These are phyloP conservation scores for Thecocarcelia acutangulata DNA, from an alignment of 2,888 invertebrate genomes.

Conservation along the genomic window DNA sequence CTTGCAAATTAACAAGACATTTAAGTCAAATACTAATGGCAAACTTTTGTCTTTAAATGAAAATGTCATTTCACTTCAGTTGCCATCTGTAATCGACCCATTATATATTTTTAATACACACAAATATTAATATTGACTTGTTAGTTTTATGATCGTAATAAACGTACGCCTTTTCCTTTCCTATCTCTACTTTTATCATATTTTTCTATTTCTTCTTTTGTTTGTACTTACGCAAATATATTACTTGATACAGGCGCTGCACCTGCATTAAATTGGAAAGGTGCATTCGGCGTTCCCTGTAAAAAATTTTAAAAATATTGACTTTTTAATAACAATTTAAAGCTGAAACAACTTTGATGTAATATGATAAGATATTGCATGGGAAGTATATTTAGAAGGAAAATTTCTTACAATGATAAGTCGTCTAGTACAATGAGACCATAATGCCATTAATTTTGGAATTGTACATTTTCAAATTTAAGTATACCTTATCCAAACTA, in stretches of 20 bases:
- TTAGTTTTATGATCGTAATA: constrained; percentile 51
- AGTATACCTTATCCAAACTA: no score
- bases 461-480: no score
- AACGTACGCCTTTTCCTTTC: constrained; percentile 63
- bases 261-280: constrained; percentile 81
- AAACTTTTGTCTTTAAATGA: no score
- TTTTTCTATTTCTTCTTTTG: constrained; percentile 9
- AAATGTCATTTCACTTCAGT: no score
- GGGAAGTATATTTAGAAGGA: neutral
- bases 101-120: constrained; percentile 1
- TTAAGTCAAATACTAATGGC: no score
- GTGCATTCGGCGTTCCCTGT: constrained; percentile 80
- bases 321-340: constrained; percentile 33
- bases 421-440: no score
- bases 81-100: neutral
- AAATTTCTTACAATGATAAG: no score
- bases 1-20: no score
- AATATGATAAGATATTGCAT: constrained; percentile 9
- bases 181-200: constrained; percentile 27
- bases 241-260: constrained; percentile 78
- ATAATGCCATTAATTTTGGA: no score
- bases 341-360: constrained; percentile 23
- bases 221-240: constrained; percentile 81
- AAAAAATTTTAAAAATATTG: constrained; percentile 72
- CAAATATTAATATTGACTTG: constrained; percentile 2